Conservation (phyloP, 1,140 invertebrate species). For the Aphelenchoides fujianensis region DNA sequence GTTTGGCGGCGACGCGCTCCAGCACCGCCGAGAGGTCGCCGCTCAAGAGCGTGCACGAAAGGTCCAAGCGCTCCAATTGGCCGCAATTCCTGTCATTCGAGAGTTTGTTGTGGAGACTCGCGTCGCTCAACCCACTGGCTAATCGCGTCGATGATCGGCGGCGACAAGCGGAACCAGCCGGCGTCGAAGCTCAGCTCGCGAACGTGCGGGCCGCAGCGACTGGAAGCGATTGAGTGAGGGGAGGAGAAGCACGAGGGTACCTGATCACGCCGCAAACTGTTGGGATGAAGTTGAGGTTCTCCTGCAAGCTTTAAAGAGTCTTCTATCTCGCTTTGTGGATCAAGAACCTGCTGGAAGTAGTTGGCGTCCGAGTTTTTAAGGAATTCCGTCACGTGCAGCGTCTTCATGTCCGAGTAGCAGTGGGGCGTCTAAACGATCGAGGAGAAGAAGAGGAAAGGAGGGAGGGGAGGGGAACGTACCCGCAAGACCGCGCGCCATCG, state of each 20-base stretch:
- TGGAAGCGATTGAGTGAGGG: no score
- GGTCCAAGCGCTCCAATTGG: constrained; percentile 14
- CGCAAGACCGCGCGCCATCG: not conserved
- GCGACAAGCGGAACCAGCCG: constrained; percentile 31
- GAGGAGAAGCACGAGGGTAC: no score
- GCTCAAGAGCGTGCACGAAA: constrained; percentile 5
- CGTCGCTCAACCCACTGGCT: constrained; percentile 20
- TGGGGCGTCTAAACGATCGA: not conserved
- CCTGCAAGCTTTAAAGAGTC: constrained; percentile 24
- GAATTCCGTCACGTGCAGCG: constrained; percentile 10
- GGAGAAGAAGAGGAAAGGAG: not conserved
- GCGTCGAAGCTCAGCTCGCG: constrained; percentile 26
- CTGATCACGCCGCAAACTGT: constrained; percentile 26
- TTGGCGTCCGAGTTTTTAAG: constrained; percentile 4
- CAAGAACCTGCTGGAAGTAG: constrained; percentile 15
- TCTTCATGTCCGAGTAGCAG: not conserved
- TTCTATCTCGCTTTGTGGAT: not conserved
- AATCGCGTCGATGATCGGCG: constrained; percentile 26
- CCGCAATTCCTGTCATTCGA: constrained; percentile 21
- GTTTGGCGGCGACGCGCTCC: constrained; percentile 3
- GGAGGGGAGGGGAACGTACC: not conserved
- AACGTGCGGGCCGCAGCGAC: constrained; percentile 32
- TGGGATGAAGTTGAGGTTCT: constrained; percentile 20
- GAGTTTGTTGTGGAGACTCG: not conserved
- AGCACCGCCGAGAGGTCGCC: constrained; percentile 3